phyloP scores from a whole-genome alignment of 2,888 invertebrate species.

The Pyrrhosoma nymphula region DNA sequence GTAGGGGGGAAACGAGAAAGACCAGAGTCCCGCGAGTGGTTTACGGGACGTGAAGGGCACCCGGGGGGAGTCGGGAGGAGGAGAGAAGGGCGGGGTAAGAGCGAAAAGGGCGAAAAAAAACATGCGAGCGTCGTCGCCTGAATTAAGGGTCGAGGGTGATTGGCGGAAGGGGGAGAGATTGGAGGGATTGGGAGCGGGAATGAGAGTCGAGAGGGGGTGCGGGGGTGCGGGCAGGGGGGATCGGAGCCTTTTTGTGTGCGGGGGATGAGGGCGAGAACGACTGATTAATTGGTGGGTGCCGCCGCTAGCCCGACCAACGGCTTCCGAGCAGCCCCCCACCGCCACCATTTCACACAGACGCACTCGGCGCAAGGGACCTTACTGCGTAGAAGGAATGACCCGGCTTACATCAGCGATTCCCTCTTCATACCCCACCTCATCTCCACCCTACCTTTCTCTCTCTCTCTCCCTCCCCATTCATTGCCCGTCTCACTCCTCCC shows the following conservation, averaged over 20 bases:
- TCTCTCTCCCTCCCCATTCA: not conserved
- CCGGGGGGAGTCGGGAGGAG: not conserved
- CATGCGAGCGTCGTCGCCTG: constrained; percentile 16
- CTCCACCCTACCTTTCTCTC: not conserved
- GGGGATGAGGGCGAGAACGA: constrained; percentile 19
- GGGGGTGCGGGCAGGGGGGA: not conserved
- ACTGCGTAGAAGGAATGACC: constrained; percentile 55
- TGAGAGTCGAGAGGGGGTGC: not conserved
- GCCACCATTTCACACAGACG: not conserved
- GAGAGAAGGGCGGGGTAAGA: not conserved
- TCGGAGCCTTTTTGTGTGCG: not conserved
- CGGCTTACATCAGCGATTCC: constrained; percentile 30
- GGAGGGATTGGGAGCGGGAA: not conserved
- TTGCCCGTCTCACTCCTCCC: not conserved
- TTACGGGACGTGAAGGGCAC: no score
- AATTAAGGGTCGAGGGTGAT: constrained; percentile 32
- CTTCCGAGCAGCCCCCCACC: constrained; percentile 37
- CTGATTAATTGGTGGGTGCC: constrained; percentile 67
- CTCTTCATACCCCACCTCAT: not conserved
- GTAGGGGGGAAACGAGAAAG: no score
- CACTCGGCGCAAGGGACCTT: not conserved
- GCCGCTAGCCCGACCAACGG: constrained; percentile 50
- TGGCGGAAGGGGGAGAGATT: not conserved
- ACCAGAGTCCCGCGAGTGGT: no score
- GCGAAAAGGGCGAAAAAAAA: not conserved